Evolutionary conservation across 2,888 invertebrate genomes (phyloP).

Genomic region (Boloria euphrosyne): DNA sequence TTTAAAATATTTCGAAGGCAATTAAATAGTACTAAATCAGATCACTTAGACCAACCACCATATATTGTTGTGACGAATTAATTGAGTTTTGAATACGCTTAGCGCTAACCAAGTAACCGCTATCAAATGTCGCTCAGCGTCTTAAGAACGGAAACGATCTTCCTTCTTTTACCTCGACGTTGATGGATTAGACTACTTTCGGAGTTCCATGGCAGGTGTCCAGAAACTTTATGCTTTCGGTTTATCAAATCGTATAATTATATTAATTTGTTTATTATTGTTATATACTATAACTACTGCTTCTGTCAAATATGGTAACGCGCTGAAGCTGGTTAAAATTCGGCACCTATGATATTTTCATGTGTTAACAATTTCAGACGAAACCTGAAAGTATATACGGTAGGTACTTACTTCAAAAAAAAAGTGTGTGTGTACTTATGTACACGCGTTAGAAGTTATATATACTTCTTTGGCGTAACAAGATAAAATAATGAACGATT

Average conservation of each 20-base stretch:
- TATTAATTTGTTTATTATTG: too few relatives aligned
- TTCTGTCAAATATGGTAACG: too few relatives aligned
- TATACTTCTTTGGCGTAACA: too few relatives aligned
- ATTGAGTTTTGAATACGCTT: conserved; percentile 59
- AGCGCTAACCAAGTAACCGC: conserved; percentile 55
- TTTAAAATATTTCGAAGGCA: neutral
- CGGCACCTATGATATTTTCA: too few relatives aligned
- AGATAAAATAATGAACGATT: too few relatives aligned
- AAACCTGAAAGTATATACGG: too few relatives aligned
- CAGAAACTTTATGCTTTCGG: neutral
- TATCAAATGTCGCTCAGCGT: conserved; percentile 67
- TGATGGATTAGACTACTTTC: conserved; percentile 46
- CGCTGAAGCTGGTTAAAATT: too few relatives aligned
- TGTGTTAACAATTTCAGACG: too few relatives aligned
- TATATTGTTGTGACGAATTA: conserved; percentile 51
- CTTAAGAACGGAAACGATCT: conserved; percentile 42
- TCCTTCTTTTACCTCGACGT: conserved; percentile 44
- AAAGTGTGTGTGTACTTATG: too few relatives aligned
- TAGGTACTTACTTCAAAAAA: too few relatives aligned
- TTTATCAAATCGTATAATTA: neutral
- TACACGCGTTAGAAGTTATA: too few relatives aligned
- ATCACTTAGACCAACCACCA: conserved; percentile 32
- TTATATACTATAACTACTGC: too few relatives aligned
- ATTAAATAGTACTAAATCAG: conserved; percentile 7
- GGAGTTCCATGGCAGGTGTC: conserved; percentile 24